Base-by-base conservation (phyloP, 2,113 vertebrate genomes). In the Lampris incognitus region DNA sequence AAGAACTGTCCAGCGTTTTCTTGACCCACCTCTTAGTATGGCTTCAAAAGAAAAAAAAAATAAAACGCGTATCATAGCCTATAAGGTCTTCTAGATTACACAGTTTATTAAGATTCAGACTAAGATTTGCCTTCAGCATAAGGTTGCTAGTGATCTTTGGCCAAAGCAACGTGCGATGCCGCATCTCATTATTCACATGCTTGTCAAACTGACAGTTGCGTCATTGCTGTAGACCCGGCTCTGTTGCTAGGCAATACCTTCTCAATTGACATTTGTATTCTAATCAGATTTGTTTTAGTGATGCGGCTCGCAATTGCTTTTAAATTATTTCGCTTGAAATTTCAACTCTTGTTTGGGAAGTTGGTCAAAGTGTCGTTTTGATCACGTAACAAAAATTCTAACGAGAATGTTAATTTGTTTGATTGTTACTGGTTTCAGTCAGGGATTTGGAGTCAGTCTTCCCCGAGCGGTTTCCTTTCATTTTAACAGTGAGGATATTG, bases 201-300 rank as follows among this genome's bases (percentile, higher is more conserved):
- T 74, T 68, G 75, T 67, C 82, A 75, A 36, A 37, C 58, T 63
- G 68, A 87, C 83, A 72, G 66, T 41, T 40, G 61, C 64, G 52
- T 55, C 57, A 76, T 79, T 81, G 78, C 86, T 76, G 79, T 87
- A 75, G 83, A 78, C 69, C 78, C 75, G 59, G 72, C 57, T 66
- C 65, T n/a, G 64, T 85, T 83, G 77, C 68, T 74, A 73, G 49
- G 69, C 63, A 44, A 78, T 65, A n/a, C 56, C 2, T 39, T 63
- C 65, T 61, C 78, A 61, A 51, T 70, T 74, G 44, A 5, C 48
- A 74, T 85, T 82, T 57, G 44, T 85, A 78, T 81, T 76, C 62
- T 62, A 70, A 79, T 85, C 81, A 76, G 66, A 87, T 78, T 73
- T 66, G 52, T 46, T 50, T 41, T 1, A 70, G 72, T 77, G 59